These are phyloP conservation scores for Tauraco hartlaubi DNA, from an alignment of 2,797 vertebrate genomes.

Conservation along the genomic window DNA sequence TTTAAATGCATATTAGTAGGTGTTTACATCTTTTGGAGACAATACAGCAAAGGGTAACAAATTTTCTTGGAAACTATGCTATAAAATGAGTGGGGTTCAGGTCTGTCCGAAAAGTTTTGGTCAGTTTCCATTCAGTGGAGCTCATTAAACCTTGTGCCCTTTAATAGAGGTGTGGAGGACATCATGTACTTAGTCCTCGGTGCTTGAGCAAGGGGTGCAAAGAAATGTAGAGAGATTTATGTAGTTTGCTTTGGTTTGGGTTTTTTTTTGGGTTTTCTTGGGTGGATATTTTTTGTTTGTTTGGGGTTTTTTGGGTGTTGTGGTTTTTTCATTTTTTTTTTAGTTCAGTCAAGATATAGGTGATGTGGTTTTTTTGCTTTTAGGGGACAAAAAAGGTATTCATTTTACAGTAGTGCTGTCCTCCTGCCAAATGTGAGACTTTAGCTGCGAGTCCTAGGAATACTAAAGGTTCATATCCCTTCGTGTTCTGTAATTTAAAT, in stretches of 20 bases:
- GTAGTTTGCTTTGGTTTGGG: neutral
- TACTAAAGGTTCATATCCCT: neutral
- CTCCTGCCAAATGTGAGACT: neutral
- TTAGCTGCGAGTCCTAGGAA: neutral
- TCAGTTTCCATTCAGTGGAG: accelerated
- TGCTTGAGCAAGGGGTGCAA: neutral
- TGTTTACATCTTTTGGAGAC: neutral
- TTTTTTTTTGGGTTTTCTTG: neutral
- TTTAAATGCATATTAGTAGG: neutral
- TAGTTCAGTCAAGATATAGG: neutral
- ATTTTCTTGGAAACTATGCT: neutral
- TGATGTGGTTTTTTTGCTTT: neutral
- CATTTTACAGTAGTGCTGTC: neutral
- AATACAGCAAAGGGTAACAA: neutral
- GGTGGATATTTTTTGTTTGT: neutral
- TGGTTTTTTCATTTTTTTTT: neutral
- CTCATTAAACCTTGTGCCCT: neutral
- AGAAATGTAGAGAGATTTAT: neutral
- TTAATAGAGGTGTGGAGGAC: neutral
- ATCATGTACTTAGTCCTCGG: neutral
- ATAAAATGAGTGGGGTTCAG: neutral
- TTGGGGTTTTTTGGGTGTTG: neutral
- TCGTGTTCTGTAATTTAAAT: neutral
- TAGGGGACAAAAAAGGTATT: neutral
- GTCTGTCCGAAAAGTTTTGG: neutral